A percentile compares a stretch with the other conserved stretches of the same genome.
Conservation (phyloP, 2,113 vertebrate species). For the Labeo rohita region DNA sequence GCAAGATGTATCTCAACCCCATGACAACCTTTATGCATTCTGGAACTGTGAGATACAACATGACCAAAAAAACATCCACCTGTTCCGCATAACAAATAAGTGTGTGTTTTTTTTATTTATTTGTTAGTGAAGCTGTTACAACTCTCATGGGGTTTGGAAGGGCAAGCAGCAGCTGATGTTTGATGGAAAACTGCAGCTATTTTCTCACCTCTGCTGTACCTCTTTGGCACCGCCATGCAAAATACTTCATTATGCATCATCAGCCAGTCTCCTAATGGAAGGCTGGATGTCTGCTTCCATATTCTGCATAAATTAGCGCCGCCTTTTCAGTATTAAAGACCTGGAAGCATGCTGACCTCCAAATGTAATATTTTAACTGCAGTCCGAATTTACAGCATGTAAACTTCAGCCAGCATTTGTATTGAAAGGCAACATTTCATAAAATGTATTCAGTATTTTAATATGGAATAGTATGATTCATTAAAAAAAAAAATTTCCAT, state of each 20-base stretch:
- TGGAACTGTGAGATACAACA: conserved; percentile 13
- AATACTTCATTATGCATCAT: conserved; percentile 54
- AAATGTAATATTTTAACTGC: conserved; percentile 18
- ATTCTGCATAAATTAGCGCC: conserved; percentile 52
- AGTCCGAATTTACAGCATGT: conserved; percentile 25
- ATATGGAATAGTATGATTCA: not conserved
- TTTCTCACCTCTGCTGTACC: conserved; percentile 48
- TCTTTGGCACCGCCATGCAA: conserved; percentile 43
- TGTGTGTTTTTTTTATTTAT: conserved; percentile 54
- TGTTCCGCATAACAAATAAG: conserved; percentile 54
- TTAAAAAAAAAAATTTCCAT: not conserved
- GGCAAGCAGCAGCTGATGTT: conserved; percentile 45
- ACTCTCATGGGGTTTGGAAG: conserved; percentile 46
- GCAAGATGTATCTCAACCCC: not conserved
- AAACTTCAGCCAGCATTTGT: conserved; percentile 21
- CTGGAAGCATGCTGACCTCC: conserved; percentile 18
- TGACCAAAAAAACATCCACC: conserved; percentile 37
- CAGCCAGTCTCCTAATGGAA: conserved; percentile 53
- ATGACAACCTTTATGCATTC: conserved; percentile 2
- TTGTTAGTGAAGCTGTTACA: conserved; percentile 45
- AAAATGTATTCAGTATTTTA: not conserved
- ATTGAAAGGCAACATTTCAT: conserved; percentile 1
- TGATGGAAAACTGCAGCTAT: conserved; percentile 45
- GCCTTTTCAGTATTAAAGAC: conserved; percentile 35
- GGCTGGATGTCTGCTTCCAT: not conserved